A percentile compares a stretch with the other conserved stretches of the same genome.
Evolutionary conservation across 2,888 invertebrate genomes (phyloP).

Genomic region (Thereva unica): DNA sequence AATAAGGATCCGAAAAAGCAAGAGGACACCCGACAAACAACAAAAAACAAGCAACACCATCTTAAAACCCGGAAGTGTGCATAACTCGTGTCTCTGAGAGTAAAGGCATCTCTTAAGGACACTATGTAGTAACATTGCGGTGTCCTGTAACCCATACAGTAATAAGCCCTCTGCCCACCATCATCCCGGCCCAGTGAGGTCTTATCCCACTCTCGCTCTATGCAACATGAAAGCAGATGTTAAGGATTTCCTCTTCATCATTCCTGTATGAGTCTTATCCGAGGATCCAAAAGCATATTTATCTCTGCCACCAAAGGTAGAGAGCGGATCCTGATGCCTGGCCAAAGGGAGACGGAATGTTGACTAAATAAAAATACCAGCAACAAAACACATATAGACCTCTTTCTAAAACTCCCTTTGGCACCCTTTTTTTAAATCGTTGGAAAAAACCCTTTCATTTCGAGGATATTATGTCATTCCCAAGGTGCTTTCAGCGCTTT

Average conservation of each 20-base stretch:
- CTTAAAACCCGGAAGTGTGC: slow-evolving; percentile 38
- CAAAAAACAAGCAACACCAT: slow-evolving; percentile 24
- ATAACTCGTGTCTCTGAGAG: slow-evolving; percentile 36
- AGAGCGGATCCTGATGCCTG: background rate
- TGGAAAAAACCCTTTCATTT: slow-evolving; percentile 21
- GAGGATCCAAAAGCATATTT: slow-evolving; percentile 9
- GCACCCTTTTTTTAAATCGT: slow-evolving; percentile 20
- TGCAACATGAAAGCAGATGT: slow-evolving; percentile 17
- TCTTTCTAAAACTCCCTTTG: background rate
- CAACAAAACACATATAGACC: slow-evolving; percentile 11
- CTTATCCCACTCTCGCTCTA: slow-evolving; percentile 1
- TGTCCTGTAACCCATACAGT: slow-evolving; percentile 19
- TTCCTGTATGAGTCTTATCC: background rate
- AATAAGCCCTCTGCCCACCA: background rate
- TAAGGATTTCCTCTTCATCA: slow-evolving; percentile 1
- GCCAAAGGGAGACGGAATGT: background rate
- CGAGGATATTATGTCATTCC: slow-evolving; percentile 25
- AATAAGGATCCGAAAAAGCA: too few relatives aligned
- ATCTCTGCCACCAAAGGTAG: slow-evolving; percentile 23
- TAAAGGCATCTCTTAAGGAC: slow-evolving; percentile 30
- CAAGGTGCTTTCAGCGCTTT: slow-evolving; percentile 8
- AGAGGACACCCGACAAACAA: background rate
- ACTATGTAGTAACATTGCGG: background rate
- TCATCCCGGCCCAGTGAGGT: slow-evolving; percentile 10
- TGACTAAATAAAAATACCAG: background rate